Conservation (phyloP, 2,888 invertebrate species). For the Lithophane ornitopus region DNA sequence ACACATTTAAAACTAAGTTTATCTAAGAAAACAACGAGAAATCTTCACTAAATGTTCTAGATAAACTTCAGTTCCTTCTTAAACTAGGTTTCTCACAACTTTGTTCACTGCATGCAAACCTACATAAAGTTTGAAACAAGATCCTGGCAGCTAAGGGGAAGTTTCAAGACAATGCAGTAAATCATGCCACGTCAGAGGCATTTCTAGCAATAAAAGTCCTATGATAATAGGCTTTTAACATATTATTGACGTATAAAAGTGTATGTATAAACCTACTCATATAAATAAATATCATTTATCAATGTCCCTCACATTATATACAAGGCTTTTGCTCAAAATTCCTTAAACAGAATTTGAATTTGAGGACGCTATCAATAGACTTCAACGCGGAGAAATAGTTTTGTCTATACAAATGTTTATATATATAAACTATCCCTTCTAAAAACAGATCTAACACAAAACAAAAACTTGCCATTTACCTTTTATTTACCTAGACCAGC, state of each 20-base stretch:
- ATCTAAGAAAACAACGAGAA: neutral
- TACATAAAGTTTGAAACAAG: constrained; percentile 39
- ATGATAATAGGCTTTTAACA: too few relatives aligned
- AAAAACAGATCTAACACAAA: constrained; percentile 15
- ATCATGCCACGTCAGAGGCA: neutral
- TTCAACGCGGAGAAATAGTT: neutral
- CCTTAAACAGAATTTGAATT: neutral
- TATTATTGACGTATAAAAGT: too few relatives aligned
- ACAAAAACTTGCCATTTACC: constrained; percentile 45
- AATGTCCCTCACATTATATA: neutral
- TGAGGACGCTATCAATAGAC: neutral
- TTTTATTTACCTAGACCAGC: constrained; percentile 59
- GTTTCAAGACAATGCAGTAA: constrained; percentile 21
- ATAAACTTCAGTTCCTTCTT: constrained; percentile 19
- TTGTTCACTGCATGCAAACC: constrained; percentile 21
- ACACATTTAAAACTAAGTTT: neutral
- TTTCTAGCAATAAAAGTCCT: neutral
- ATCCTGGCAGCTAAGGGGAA: constrained; percentile 5
- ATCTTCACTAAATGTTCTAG: neutral
- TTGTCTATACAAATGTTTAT: too few relatives aligned
- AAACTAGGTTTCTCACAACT: constrained; percentile 21
- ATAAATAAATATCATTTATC: too few relatives aligned
- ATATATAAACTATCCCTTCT: constrained; percentile 16
- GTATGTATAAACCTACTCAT: too few relatives aligned
- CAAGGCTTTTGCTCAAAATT: too few relatives aligned